These are phyloP conservation scores for Chondrilla cf. caribensis DNA, from an alignment of 37 sponge, comb jelly and placozoan genomes.

Conservation along the genomic window DNA sequence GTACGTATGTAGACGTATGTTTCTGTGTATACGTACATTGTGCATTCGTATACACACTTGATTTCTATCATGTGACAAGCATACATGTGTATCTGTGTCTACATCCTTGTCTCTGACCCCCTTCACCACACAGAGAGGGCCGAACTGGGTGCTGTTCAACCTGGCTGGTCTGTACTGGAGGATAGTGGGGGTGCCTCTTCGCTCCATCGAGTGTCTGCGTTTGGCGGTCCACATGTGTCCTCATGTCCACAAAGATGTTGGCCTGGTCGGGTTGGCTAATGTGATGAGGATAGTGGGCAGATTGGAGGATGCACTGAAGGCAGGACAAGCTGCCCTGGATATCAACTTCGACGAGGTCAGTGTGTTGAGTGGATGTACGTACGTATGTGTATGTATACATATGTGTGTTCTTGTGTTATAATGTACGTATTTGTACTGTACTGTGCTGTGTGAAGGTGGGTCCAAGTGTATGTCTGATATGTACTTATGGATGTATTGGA, in stretches of 20 bases:
- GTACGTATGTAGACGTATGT: not conserved
- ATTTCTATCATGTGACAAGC: too few species aligned
- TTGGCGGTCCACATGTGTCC: conserved; percentile 68
- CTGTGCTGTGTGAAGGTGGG: not conserved
- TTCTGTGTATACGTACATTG: not conserved
- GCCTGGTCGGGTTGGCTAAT: conserved; percentile 71
- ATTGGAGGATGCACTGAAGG: conserved; percentile 70
- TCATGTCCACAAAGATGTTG: conserved; percentile 44
- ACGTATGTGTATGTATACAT: not conserved
- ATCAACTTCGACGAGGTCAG: conserved; percentile 50
- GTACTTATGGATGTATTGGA: too few species aligned
- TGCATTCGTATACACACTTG: not conserved
- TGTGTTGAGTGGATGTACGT: not conserved
- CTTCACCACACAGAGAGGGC: conserved; percentile 41
- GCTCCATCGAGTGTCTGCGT: conserved; percentile 79
- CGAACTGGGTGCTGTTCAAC: conserved; percentile 73
- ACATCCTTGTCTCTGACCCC: too few species aligned
- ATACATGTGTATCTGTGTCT: too few species aligned
- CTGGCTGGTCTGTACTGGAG: conserved; percentile 84
- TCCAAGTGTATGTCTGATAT: too few species aligned
- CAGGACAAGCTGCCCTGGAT: conserved; percentile 73
- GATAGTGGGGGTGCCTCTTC: conserved; percentile 54
- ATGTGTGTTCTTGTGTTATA: too few species aligned
- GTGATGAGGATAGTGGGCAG: conserved; percentile 49
- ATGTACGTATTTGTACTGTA: not conserved